Percentiles rank a stretch among this genome's conserved stretches.
Conservation (phyloP, 2,113 vertebrate genomes). For the Ciconia maguari region DNA sequence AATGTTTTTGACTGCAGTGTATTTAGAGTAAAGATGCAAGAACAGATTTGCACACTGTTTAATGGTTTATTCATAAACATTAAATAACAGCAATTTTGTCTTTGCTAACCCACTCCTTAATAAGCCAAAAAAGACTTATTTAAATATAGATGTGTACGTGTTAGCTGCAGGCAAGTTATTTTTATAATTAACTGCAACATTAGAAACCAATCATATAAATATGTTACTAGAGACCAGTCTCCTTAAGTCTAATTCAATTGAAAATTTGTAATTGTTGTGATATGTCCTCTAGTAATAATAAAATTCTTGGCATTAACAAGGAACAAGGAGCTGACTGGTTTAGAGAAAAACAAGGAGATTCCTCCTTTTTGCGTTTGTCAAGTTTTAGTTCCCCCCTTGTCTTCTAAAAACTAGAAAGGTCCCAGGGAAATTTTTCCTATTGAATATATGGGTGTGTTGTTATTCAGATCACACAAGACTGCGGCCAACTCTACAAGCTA, state of each 20-base stretch:
- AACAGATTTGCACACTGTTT: neutral
- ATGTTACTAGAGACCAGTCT: neutral
- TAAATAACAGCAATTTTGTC: neutral
- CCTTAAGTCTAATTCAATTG: neutral
- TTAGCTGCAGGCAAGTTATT: conserved; percentile 19
- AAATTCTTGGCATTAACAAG: neutral
- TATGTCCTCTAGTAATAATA: neutral
- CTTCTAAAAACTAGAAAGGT: neutral
- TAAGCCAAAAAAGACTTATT: neutral
- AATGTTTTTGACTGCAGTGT: neutral
- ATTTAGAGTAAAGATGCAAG: neutral
- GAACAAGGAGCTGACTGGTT: neutral
- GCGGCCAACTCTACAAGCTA: rapidly evolving
- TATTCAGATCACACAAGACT: neutral
- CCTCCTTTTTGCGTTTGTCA: neutral
- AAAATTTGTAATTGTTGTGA: conserved; percentile 1
- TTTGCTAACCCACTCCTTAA: neutral
- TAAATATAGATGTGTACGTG: neutral
- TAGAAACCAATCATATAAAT: conserved; percentile 13
- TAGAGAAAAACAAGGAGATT: neutral
- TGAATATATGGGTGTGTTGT: neutral
- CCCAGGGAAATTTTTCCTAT: neutral
- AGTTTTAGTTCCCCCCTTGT: neutral
- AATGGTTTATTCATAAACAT: neutral
- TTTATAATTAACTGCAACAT: conserved; percentile 30